phyloP scores from a whole-genome alignment of 2,113 vertebrate species.

The Neodontobutis hainanensis region DNA sequence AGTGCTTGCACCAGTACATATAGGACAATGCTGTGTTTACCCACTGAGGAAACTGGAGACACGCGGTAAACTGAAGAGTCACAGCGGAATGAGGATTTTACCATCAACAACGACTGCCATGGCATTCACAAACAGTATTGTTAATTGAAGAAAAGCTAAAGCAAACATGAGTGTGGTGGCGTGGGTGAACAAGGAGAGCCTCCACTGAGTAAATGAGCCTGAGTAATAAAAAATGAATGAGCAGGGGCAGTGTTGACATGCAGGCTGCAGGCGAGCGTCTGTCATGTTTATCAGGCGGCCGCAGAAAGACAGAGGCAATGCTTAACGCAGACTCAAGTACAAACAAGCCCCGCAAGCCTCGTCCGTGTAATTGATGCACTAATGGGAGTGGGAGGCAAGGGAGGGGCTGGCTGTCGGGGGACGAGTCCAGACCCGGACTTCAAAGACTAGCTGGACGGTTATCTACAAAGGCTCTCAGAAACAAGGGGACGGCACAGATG shows the following conservation, averaged over 20 bases:
- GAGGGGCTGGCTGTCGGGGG: conserved; percentile 17
- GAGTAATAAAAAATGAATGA: conserved; percentile 59
- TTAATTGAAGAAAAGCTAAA: conserved; percentile 26
- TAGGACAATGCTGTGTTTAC: conserved; percentile 17
- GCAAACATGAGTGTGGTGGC: background rate
- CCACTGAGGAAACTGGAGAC: conserved; percentile 18
- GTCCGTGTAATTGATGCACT: conserved; percentile 58
- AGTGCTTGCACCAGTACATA: conserved; percentile 46
- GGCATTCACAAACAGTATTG: conserved; percentile 5
- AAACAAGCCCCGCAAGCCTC: conserved; percentile 58
- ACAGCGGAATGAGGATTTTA: conserved; percentile 8
- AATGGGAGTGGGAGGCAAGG: conserved; percentile 23
- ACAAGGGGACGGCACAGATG: conserved; percentile 57
- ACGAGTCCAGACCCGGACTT: conserved; percentile 54
- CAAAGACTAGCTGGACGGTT: conserved; percentile 62
- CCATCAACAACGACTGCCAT: conserved; percentile 14
- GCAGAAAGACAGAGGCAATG: conserved; percentile 12
- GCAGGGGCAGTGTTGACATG: conserved; percentile 49
- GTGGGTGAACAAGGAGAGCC: conserved; percentile 6
- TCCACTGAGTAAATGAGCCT: conserved; percentile 28
- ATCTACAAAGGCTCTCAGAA: conserved; percentile 49
- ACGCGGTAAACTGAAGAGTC: conserved; percentile 12
- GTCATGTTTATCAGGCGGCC: conserved; percentile 49
- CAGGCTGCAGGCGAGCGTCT: conserved; percentile 36
- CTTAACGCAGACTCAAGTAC: conserved; percentile 52